A percentile compares a stretch with the other conserved stretches of the same genome.
Evolutionary conservation across 2,888 invertebrate species (phyloP).

Genomic region (Venustoraphidia nigricollis): DNA sequence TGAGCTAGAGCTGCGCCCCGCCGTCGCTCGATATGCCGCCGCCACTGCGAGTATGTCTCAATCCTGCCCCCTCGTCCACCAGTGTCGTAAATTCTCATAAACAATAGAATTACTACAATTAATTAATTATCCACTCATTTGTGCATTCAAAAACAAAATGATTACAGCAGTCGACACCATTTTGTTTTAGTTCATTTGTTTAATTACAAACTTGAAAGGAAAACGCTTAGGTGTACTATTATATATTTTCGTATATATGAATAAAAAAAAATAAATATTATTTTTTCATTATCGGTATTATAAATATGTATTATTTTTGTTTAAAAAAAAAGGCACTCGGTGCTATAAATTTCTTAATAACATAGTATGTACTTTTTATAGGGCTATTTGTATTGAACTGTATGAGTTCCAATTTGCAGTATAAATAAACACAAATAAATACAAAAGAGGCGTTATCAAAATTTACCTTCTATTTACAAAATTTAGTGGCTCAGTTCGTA

Average conservation of each 20-base stretch:
- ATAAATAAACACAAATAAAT: not conserved
- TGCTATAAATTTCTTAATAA: not conserved
- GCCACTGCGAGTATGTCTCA: conserved; percentile 5
- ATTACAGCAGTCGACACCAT: not conserved
- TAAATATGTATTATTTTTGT: not conserved
- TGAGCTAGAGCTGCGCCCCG: conserved; percentile 1
- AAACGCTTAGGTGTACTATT: not conserved
- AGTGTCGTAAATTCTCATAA: no score
- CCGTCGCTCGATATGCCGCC: conserved; percentile 3
- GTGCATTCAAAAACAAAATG: no score
- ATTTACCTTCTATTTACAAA: no score
- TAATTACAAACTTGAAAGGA: not conserved
- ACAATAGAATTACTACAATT: no score
- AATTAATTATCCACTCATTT: no score
- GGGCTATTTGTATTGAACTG: conserved; percentile 1
- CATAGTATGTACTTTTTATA: conserved; percentile 2
- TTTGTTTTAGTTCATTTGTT: not conserved
- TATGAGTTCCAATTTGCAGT: not conserved
- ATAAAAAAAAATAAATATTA: not conserved
- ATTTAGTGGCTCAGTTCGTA: no score
- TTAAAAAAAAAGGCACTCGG: not conserved
- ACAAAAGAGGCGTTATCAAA: not conserved
- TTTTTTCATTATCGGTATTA: not conserved
- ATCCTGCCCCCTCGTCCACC: not conserved
- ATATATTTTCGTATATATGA: not conserved